Conservation (phyloP, 2,888 invertebrate genomes). For the Augochlorella aurata region DNA sequence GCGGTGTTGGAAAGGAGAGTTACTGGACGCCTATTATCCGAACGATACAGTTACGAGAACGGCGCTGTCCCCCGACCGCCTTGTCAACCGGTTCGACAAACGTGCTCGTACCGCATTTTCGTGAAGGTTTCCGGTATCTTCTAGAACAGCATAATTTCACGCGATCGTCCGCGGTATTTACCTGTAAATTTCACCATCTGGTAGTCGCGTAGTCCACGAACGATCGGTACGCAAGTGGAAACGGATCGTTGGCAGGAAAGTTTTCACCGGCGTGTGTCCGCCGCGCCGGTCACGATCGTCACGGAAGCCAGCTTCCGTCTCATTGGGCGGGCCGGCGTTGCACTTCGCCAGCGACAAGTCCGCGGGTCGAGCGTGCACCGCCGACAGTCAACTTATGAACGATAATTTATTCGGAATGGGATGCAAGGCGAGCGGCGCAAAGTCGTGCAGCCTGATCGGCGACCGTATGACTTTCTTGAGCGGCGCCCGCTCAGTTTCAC, state of each 20-base stretch:
- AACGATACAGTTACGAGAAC: background rate
- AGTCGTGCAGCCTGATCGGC: conserved; percentile 64
- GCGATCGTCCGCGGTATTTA: background rate
- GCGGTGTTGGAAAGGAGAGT: too few relatives aligned
- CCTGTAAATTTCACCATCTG: background rate
- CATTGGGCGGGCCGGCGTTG: conserved; percentile 61
- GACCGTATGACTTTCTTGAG: conserved; percentile 60
- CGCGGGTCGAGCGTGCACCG: conserved; percentile 43
- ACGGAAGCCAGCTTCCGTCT: conserved; percentile 67
- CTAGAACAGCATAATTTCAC: background rate
- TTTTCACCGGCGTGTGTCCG: background rate
- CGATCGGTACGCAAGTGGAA: background rate
- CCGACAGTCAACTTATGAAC: conserved; percentile 55
- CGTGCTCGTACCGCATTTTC: background rate
- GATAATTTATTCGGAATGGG: conserved; percentile 68
- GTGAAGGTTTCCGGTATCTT: background rate
- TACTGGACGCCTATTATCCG: background rate
- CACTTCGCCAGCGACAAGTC: conserved; percentile 62
- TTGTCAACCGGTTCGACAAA: background rate
- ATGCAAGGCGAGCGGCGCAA: conserved; percentile 60
- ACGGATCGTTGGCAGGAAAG: background rate
- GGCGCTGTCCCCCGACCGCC: too few relatives aligned
- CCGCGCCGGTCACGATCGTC: conserved; percentile 50
- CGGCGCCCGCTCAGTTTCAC: background rate
- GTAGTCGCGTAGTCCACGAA: background rate